Evolutionary conservation across 2,113 vertebrate genomes (phyloP), one percentile per base, ranked within the genome.

Genomic region (Marcusenius ussheri): DNA sequence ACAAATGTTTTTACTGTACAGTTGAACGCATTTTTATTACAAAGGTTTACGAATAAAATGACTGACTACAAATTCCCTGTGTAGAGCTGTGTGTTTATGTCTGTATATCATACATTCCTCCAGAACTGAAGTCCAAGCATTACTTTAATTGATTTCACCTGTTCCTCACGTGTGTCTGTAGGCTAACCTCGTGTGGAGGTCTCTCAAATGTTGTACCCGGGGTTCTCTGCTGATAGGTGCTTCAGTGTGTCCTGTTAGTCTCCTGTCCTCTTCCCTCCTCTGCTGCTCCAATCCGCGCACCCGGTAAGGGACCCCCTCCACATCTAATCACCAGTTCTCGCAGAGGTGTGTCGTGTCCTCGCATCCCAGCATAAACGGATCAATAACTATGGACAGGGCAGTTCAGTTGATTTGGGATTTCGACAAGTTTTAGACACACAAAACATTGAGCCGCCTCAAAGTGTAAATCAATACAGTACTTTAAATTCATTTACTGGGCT

Each of bases 21-120:
- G 95, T 93, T 95, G 93, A 94, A 96, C 5, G 10, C 96, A 96
- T 96, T 96, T 96, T 96, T 96, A 96, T 96, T 94, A 96, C 94
- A 91, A 91, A 96, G 93, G 93, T 96, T 96, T 96, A 96, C 94
- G 95, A 96, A 95, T 95, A 95, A 96, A 96, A 96, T 93, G 93
- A 94, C 95, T 92, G 84, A 93, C 92, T 95, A 94, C 94, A 91
- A 92, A 94, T 94, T 88, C 2, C 74, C 8, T 84, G 45, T 46
- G 19, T 21, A n/a, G 24, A 47, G 74, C 4, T 80, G 35, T 19
- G 74, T 42, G 35, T 77, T 31, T 74, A 62, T 62, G 56, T 62
- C 56, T 62, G 24, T n/a, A n/a, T 62, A 62, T 56, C 53, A 56
- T 5, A 62, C 2, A 62, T 62, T 62, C 8, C 24, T 62, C 58